Base-by-base conservation (phyloP, 2,888 invertebrate species). In the Mantis religiosa region DNA sequence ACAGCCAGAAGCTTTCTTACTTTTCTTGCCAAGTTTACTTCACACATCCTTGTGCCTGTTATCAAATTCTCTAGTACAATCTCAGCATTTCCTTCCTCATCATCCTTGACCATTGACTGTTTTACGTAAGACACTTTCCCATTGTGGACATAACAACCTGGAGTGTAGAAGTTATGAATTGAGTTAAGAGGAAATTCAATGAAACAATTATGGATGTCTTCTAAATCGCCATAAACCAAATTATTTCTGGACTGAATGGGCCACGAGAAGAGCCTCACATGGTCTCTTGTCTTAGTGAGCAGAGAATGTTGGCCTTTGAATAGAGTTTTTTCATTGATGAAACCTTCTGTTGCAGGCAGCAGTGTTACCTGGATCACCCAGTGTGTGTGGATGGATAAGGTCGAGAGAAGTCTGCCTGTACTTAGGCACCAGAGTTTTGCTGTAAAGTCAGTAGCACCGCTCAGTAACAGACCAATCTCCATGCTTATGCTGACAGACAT, bases 1-100 rank as follows among this genome's bases (percentile, higher is more conserved):
- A 90, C 87, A 54, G 90, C 90, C 87, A 90, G 88, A 12, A 90
- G 88, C 86, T 90, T 90, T 30, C 90, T 54, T 20, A 90, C 89
- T 87, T 89, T 90, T 30, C 81, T 25, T 25, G 71, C 83, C 25
- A 89, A 28, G 25, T 47, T 54, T 30, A 90, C 34, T 25, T 84
- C 84, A 83, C 88, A 86, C 6, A 82, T 85, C 54, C 85, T 83
- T 4, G 85, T 87, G 25, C 88, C 20, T 82, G 87, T 88, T 71
- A 85, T 54, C 15, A 89, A 47, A 82, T 89, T 88, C 12, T 88
- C 85, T 30, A 89, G 84, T 15, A 90, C 54, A 25, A 90, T 89
- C 81, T 90, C 87, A 82, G 89, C 89, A 47, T 87, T 85, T 15
- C 89, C 89, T 30, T 83, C 54, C 82, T 89, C 88, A 30, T 86